Evolutionary conservation across 2,797 vertebrate genomes (phyloP), one percentile per base, ranked within the genome.

Genomic region (Rallus crepitans): DNA sequence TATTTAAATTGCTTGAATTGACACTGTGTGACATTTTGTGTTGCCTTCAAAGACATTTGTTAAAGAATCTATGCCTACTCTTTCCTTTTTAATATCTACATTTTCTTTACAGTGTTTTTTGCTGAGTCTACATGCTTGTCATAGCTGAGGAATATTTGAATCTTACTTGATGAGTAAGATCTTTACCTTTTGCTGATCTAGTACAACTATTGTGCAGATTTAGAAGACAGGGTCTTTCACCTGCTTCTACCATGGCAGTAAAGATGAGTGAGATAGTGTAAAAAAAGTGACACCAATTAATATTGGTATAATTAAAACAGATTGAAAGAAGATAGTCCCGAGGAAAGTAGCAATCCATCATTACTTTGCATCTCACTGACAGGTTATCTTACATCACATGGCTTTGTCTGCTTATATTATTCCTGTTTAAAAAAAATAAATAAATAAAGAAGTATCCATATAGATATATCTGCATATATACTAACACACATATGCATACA

Each of bases 121-220:
- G 69, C 85, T 95, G 86, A 95, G 40, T 82, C 45, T 60, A 65
- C 30, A 72, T 68, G 27, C n/a, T 91, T 95, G 35, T 66, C 50
- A 56, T 56, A 93, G 20, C 17, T 68, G 47, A 92, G 30, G 24
- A 89, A 82, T 94, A 90, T 90, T 63, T 60, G 14, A 78, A 73
- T 78, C 30, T 76, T 95, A 61, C 15, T 52, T 87, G 86, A 85
- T 86, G 87, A 94, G 63, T 86, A 93, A 82, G 68, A 75, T 48
- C 42, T 82, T 89, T 81, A 50, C 14, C 31, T 92, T 96, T 93
- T 94, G 93, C 85, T 96, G 85, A 94, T 92, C 63, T 61, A 50
- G 53, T 86, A 70, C 19, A 89, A 79, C 31, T 71, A 18, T 63
- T 94, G 59, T 63, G 42, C 52, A 68, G 31, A 71, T 87, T 84